Base-by-base conservation (phyloP, 2,888 invertebrate species). In the Tromatobia lineatoria region DNA sequence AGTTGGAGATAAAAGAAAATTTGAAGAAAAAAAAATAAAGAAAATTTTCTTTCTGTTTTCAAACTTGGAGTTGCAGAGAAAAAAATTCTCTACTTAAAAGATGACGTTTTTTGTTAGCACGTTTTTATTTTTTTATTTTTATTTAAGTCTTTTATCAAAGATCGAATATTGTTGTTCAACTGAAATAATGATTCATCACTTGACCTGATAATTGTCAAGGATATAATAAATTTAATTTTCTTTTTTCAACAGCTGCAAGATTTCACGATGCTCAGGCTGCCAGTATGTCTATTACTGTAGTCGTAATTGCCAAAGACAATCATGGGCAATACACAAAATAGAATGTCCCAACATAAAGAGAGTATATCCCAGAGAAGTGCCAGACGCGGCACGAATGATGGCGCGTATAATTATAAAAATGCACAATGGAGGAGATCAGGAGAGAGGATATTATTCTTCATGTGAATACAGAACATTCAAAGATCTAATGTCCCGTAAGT, bases 401-500 rank as follows among this genome's bases (percentile, higher is more conserved):
- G 96, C 97, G 1, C 96, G 96, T 90, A 95, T 98, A 74, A 96
- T 98, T 76, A 95, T 96, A 87, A 96, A 96, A 73, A 93, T 97
- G 45, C 93, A 95, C 84, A 96, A 96, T 69, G 97, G 97, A 64
- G 97, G 97, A 0, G 95, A 95, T 87, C 94, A 95, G 13, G 95
- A 95, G 87, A 95, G 96, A 78, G 95, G 96, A 0, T 97, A 96
- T 93, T 97, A 97, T 90, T 95, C 96, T 0, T 95, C 96, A 38
- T 96, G 95, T 3, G 95, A 95, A 13, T 97, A 95, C 88, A 95
- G 98, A 78, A 96, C 96, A 94, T 98, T 98, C 94, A 96, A 96
- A 90, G 97, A 98, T 94, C 94, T 98, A 25, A 98, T 98, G 97
- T 97, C 98, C 70, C 98, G 98, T 98, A 95, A 96, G 97, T 95